Evolutionary conservation across 2,113 vertebrate genomes (phyloP), one percentile per base, ranked within the genome.

Genomic region (Heterocephalus glaber): DNA sequence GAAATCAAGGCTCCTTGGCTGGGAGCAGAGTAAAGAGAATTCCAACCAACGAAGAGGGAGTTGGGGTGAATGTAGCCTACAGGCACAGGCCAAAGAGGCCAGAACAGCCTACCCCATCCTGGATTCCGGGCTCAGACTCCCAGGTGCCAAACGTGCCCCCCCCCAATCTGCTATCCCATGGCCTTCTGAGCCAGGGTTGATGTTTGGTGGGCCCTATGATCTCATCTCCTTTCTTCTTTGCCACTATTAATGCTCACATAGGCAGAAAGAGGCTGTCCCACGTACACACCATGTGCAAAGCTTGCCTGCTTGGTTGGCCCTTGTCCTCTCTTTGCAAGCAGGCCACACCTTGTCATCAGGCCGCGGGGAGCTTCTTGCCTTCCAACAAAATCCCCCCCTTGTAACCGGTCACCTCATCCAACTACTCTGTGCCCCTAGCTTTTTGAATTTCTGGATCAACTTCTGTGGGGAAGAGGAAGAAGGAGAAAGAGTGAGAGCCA

Each of bases 351-450:
- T 98, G 98, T 99, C 99, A 98, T 98, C 98, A 99, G 98, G 98
- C 98, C 98, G 1, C 54, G 66, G 68, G 88, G 63, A 81, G 82
- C 47, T 58, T 60, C 76, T 99, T 98, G 99, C 98, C 99, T 99
- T 98, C 98, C 99, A 99, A 99, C 99, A 99, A 99, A 99, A 99
- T 99, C n/a, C 24, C 99, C 98, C 98, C 98, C 99, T 98, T 99
- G 99, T 99, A 99, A 99, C 99, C 99, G 99, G 99, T 99, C 99
- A 99, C 99, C 99, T 99, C 99, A 99, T 99, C 99, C 99, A 99
- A 98, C 98, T 99, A 99, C 99, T 99, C 98, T 98, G 97, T 98
- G 98, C 98, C 99, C 98, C 98, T 97, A 98, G 98, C 98, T 99
- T 98, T 98, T 99, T 96, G 98, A 99, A 99, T 99, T 99, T 99